phyloP scores from a whole-genome alignment of 2,888 invertebrate genomes.

The Xestia rhomboidea region DNA sequence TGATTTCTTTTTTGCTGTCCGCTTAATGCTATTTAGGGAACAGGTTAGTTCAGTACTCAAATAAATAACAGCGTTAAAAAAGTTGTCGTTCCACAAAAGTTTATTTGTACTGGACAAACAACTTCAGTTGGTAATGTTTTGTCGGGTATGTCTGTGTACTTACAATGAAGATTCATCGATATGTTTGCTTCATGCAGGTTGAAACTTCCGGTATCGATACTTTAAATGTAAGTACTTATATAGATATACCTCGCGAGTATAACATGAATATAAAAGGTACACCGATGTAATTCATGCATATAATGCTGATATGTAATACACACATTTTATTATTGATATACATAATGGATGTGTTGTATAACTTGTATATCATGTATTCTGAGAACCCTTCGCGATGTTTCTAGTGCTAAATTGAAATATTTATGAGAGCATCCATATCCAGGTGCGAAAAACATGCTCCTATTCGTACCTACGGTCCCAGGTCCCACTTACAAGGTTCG shows the following conservation, averaged over 20 bases:
- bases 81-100: constrained; percentile 72
- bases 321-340: constrained; percentile 16
- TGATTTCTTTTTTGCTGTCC: constrained; percentile 34
- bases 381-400: constrained; percentile 11
- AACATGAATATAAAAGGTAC: constrained; percentile 26
- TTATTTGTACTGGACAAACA: constrained; percentile 74
- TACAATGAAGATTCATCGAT: constrained; percentile 57
- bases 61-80: constrained; percentile 70
- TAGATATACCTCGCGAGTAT: background rate
- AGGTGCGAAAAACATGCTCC: constrained; percentile 24
- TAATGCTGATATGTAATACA: constrained; percentile 8
- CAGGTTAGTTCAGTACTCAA: constrained; percentile 52
- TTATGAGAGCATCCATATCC: constrained; percentile 8
- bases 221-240: constrained; percentile 4
- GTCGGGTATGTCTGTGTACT: constrained; percentile 36
- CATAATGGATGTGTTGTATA: constrained; percentile 20
- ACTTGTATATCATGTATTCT: constrained; percentile 20
- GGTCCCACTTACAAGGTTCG: constrained; percentile 5
- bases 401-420: constrained; percentile 38
- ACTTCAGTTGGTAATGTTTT: constrained; percentile 66
- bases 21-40: constrained; percentile 51
- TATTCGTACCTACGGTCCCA: background rate
- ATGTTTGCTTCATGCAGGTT: constrained; percentile 50
- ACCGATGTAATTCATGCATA: constrained; percentile 14
- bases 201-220: constrained; percentile 46